Percentiles rank a stretch among this genome's conserved stretches.
phyloP scores from a whole-genome alignment of 2,113 vertebrate genomes.

The Ophiodon elongatus region DNA sequence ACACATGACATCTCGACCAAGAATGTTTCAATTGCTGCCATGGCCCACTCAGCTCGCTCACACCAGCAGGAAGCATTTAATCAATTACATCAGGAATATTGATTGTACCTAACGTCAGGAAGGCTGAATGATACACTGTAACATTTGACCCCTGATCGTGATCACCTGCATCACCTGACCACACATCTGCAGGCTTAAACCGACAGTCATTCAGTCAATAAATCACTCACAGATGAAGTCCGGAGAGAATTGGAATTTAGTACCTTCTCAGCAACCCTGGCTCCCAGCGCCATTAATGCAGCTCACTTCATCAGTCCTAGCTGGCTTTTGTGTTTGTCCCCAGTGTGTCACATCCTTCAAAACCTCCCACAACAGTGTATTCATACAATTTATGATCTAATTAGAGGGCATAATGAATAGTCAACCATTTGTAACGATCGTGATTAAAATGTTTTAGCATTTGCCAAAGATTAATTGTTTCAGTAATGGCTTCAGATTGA shows the following conservation, averaged over 20 bases:
- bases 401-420: constrained; percentile 79
- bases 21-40: constrained; percentile 9
- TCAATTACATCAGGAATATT: constrained; percentile 45
- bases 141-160: constrained; percentile 43
- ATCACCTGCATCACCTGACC: constrained; percentile 43
- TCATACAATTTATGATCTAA: constrained; percentile 81
- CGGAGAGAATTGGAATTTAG: constrained; percentile 26
- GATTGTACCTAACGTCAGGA: constrained; percentile 20
- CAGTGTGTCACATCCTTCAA: constrained; percentile 62
- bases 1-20: constrained; percentile 49
- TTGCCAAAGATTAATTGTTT: constrained; percentile 78
- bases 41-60: constrained; percentile 13
- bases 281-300: constrained; percentile 36
- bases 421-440: constrained; percentile 78
- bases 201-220: constrained; percentile 42
- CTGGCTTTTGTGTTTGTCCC: constrained; percentile 63
- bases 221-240: constrained; percentile 52
- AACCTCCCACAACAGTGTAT: constrained; percentile 64
- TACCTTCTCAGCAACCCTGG: constrained; percentile 36
- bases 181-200: constrained; percentile 21
- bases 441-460: constrained; percentile 80
- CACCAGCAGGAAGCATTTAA: constrained; percentile 35
- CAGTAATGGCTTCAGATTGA: constrained; percentile 76
- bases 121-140: constrained; percentile 37
- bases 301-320: constrained; percentile 48